These are phyloP conservation scores for Cottus gobio DNA, from an alignment of 2,113 vertebrate species.

Conservation along the genomic window DNA sequence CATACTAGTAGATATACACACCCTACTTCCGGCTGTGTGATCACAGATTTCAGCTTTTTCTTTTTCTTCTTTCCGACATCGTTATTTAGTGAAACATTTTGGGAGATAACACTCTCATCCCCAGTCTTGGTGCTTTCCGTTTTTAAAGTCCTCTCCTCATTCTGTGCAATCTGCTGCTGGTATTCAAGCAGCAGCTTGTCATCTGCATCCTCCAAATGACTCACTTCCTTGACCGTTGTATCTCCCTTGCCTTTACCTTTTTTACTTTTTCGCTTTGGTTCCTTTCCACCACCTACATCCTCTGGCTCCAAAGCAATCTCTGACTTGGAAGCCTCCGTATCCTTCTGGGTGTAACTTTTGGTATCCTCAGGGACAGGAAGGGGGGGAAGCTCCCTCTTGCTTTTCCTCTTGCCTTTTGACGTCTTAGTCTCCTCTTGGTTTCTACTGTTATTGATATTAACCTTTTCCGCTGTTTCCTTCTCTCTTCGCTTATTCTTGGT, in stretches of 20 bases:
- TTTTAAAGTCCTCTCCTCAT: constrained; percentile 86
- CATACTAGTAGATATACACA: constrained; percentile 63
- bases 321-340: constrained; percentile 55
- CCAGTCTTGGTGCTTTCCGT: constrained; percentile 81
- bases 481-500: constrained; percentile 86
- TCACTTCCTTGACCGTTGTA: constrained; percentile 60
- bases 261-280: constrained; percentile 72
- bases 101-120: constrained; percentile 76
- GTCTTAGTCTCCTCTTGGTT: constrained; percentile 73
- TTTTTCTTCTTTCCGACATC: constrained; percentile 88
- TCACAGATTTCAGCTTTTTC: constrained; percentile 86
- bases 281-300: constrained; percentile 57
- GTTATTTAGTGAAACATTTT: constrained; percentile 79
- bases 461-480: constrained; percentile 79
- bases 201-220: constrained; percentile 68
- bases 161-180: constrained; percentile 87
- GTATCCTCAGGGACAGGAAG: constrained; percentile 64
- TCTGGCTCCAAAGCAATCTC: constrained; percentile 69
- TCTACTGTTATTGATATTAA: constrained; percentile 75
- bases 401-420: constrained; percentile 78
- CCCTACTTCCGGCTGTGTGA: constrained; percentile 85
- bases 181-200: constrained; percentile 87
- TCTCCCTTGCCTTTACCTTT: constrained; percentile 75
- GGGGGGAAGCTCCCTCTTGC: constrained; percentile 77
- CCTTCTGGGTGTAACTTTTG: constrained; percentile 50